Base-by-base conservation (phyloP, 2,797 vertebrate species). In the Anomalospiza imberbis region DNA sequence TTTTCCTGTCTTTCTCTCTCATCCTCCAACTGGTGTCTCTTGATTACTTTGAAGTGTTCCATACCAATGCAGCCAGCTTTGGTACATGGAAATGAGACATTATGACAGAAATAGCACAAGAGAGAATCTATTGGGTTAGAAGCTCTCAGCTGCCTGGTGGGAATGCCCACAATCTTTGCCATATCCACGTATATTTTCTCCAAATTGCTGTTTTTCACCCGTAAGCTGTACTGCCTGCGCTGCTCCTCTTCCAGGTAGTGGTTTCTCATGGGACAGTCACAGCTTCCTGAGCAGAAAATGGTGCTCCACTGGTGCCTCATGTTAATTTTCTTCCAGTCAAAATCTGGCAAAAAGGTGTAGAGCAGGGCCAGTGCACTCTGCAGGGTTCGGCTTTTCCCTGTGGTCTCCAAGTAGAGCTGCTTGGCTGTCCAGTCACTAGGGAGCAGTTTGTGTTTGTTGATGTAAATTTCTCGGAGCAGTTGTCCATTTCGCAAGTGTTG, bases 111-210 rank as follows among this genome's bases (percentile, higher is more conserved):
- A 95, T 99, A 98, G 97, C 99, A 99, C 73, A 99, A 91, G 94
- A 99, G 97, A 13, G 99, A 98, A 97, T 99, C 99, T 40, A 99
- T 98, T 2, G 99, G 99, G 96, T 99, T 99, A 51, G 99, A 98
- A 1, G 99, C 99, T 44, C 99, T 98, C 61, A 99, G 95, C 92
- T 98, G 98, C 84, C 98, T 98, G 13, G 98, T 98, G 57, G 98
- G 98, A 85, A 99, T 79, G 13, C 98, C 99, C 88, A 99, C 96
- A 7, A 98, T 97, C 86, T 96, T 98, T 13, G 99, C 98, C 99
- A 99, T 99, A 50, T 98, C 98, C 13, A 96, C 97, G 0, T 99
- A 99, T 4, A 98, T 98, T 95, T 91, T 97, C 86, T 99, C 99
- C 40, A 99, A 98, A 68, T 98, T 96, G 1, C 10, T 86, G 93